Conservation (phyloP, 2,888 invertebrate species). For the Drosophila infuscata region DNA sequence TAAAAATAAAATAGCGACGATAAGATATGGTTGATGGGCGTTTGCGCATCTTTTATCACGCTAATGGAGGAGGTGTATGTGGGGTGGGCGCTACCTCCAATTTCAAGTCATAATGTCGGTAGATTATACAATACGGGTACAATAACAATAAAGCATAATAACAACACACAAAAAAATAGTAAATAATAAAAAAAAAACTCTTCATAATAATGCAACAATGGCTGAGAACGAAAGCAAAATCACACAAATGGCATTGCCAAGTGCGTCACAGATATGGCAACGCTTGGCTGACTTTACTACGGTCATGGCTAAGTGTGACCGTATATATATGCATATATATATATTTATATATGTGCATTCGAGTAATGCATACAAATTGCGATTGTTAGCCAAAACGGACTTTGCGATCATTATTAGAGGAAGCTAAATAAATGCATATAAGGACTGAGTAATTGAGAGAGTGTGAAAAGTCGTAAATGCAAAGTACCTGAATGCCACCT, state of each 20-base stretch:
- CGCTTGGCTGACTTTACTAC: slow-evolving; percentile 32
- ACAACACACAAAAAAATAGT: not conserved
- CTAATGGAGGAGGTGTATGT: not conserved
- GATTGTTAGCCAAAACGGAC: slow-evolving; percentile 31
- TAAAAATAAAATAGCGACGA: slow-evolving; percentile 20
- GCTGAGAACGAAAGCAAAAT: slow-evolving; percentile 33
- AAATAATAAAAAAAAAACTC: slow-evolving; percentile 10
- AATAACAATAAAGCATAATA: slow-evolving; percentile 8
- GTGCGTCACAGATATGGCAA: slow-evolving; percentile 48
- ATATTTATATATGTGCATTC: slow-evolving; percentile 1
- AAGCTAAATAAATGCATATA: slow-evolving; percentile 28
- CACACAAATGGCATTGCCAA: slow-evolving; percentile 38
- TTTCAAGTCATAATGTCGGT: slow-evolving; percentile 17
- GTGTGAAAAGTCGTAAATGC: not conserved
- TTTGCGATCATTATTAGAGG: slow-evolving; percentile 34
- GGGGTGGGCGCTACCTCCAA: slow-evolving; percentile 6
- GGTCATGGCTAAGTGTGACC: slow-evolving; percentile 27
- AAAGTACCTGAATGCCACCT: not conserved
- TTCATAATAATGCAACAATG: slow-evolving; percentile 31
- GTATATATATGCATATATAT: not conserved
- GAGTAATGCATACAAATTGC: slow-evolving; percentile 65
- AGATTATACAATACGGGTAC: slow-evolving; percentile 24
- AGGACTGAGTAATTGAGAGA: not conserved
- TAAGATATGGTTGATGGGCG: slow-evolving; percentile 60
- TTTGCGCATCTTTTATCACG: slow-evolving; percentile 40